Conservation (phyloP, 2,888 invertebrate species). For the Crossocerus cetratus region DNA sequence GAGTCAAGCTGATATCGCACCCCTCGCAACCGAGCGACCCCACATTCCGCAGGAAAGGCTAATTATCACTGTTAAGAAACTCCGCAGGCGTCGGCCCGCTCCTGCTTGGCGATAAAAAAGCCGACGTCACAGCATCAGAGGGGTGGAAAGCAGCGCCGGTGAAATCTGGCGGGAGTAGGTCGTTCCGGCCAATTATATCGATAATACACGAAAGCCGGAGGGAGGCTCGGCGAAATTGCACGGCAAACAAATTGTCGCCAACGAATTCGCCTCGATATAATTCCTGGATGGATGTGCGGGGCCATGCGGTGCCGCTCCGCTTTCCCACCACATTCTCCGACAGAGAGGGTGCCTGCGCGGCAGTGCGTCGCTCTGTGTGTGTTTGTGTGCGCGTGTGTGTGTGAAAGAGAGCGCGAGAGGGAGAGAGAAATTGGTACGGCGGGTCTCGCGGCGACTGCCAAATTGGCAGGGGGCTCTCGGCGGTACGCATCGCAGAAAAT, state of each 20-base stretch:
- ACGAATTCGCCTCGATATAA: constrained; percentile 55
- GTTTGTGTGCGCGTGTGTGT: too few relatives aligned
- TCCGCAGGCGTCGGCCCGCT: too few relatives aligned
- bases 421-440: neutral
- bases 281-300: constrained; percentile 39
- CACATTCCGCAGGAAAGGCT: too few relatives aligned
- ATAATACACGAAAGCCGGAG: constrained; percentile 17
- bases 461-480: constrained; percentile 14
- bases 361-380: too few relatives aligned
- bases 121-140: too few relatives aligned
- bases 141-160: neutral
- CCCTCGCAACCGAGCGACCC: too few relatives aligned
- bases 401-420: too few relatives aligned
- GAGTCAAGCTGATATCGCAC: too few relatives aligned
- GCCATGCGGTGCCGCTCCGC: constrained; percentile 5
- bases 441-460: constrained; percentile 7
- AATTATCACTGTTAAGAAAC: too few relatives aligned
- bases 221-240: constrained; percentile 45
- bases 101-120: too few relatives aligned
- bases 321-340: too few relatives aligned
- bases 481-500: constrained; percentile 50
- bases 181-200: constrained; percentile 34
- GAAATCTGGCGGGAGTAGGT: constrained; percentile 25
- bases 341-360: too few relatives aligned
- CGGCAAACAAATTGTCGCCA: constrained; percentile 50